Evolutionary conservation across 92 coral and sea anemone genomes (phyloP), one percentile per base, ranked within the genome.

Genomic region (Isaurus tuberculatus): DNA sequence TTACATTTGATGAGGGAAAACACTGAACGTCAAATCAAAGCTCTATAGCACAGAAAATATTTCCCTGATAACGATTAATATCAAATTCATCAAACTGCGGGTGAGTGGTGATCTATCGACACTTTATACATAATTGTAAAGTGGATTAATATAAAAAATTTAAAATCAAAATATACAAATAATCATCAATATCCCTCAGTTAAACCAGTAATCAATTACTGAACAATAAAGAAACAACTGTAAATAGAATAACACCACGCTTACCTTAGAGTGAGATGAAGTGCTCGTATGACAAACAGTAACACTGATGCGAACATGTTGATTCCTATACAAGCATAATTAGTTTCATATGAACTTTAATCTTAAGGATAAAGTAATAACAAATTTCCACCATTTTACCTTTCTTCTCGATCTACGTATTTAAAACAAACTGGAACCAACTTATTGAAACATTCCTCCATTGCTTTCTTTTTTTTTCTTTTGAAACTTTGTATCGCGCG

Each of bases 331-430:
- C 20, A 33, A 74, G 11, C 46, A 74, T 9, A 51, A 4, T 49
- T n/a, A 74, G 7, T 43, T 8, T 8, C 15, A 13, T 51, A 31
- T 31, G 17, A 30, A 16, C n/a, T 20, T 5, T 37, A 28, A 73
- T 31, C 3, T 26, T 74, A 37, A 74, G 10, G 14, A 23, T 51
- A 53, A 53, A 26, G 0, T 29, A 13, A 8, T 2, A 26, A 0
- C 19, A 5, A 31, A 3, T 11, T 30, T 74, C 8, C 20, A 8
- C 31, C n/a, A 13, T 31, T 25, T 49, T 74, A 74, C 80, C 80
- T 74, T 74, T 74, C 80, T 51, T 74, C 80, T 51, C 80, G 80
- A 74, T 74, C 80, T 20, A 37, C 33, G 80, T 74, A 74, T 51
- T 74, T 74, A 23, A 74, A 74, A 74, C 80, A 51, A 74, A 74